Base-by-base conservation (phyloP, 1,140 invertebrate species). In the Drosophila parvula region DNA sequence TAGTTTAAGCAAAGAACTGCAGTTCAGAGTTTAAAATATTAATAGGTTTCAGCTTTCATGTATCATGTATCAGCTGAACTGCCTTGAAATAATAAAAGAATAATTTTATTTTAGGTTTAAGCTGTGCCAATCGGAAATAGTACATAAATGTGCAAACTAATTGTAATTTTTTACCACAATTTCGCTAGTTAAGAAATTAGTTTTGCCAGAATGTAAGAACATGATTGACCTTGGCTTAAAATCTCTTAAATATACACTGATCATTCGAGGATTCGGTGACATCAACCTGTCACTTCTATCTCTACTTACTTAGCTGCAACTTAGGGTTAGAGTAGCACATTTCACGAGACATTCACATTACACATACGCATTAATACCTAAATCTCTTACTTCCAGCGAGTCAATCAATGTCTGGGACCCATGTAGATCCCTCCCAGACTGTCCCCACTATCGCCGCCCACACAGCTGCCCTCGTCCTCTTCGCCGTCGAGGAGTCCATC, bases 341-440 rank as follows among this genome's bases (percentile, higher is more conserved):
- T 65, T 38, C 28, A 38, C 60, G 14, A 50, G 40, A 43, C 44
- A 67, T 40, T 67, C 34, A 40, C 62, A 40, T 30, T 34, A 63
- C 51, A 41, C 28, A 34, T 59, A 27, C 40, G 27, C n/a, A n/a
- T 36, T n/a, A 16, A 40, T 14, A 40, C 18, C 22, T 40, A 30
- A 45, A 32, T 30, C 18, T 3, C 32, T 18, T 34, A 18, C 16
- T 44, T 45, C 32, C 8, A 45, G 30, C 32, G 38, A 12, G 12
- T 28, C 22, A 75, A 90, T 90, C 75, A 91, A 60, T 84, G 88
- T 18, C 47, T 56, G 34, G 80, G 70, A 4, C 84, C 84, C 3
- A 83, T 59, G 48, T 88, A 88, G 64, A 89, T 84, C 14, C 85
- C 84, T 14, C 69, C 74, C 47, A 79, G 59, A 41, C 84, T 88